phyloP scores from a whole-genome alignment of 2,113 vertebrate genomes.

The Chaetura pelagica region DNA sequence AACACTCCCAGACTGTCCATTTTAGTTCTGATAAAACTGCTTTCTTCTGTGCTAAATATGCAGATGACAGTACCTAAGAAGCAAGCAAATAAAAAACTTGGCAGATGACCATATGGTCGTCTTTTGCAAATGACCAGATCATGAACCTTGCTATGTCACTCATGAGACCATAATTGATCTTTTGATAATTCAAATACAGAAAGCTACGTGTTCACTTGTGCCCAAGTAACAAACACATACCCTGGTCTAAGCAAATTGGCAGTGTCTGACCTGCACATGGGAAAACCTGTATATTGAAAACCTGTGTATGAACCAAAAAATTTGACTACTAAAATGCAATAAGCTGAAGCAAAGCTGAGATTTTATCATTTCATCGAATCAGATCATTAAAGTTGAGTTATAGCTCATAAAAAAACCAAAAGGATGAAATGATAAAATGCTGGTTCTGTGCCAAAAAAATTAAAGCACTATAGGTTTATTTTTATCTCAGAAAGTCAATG shows the following conservation, averaged over 20 bases:
- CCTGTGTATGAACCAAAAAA: constrained; percentile 19
- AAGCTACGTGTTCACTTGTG: background rate
- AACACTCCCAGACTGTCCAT: background rate
- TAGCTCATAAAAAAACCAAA: constrained; percentile 61
- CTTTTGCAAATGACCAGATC: constrained; percentile 23
- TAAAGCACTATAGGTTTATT: constrained; percentile 71
- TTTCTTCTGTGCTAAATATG: constrained; percentile 36
- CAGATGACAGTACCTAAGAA: background rate
- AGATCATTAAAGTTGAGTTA: constrained; percentile 79
- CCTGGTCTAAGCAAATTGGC: background rate
- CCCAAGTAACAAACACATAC: background rate
- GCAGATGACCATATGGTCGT: background rate
- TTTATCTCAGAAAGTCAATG: constrained; percentile 74
- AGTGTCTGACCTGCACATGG: constrained; percentile 24
- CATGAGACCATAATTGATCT: background rate
- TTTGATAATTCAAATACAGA: constrained; percentile 27
- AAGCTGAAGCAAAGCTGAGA: constrained; percentile 29
- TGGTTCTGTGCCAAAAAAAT: constrained; percentile 65
- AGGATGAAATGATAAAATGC: constrained; percentile 71
- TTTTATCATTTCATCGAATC: constrained; percentile 74
- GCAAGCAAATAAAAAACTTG: background rate
- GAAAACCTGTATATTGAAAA: constrained; percentile 1
- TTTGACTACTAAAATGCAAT: constrained; percentile 43
- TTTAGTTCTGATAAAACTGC: constrained; percentile 42
- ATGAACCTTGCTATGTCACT: background rate